Evolutionary conservation across 2,113 vertebrate genomes (phyloP), one percentile per base, ranked within the genome.

Genomic region (Cyprinus carpio): DNA sequence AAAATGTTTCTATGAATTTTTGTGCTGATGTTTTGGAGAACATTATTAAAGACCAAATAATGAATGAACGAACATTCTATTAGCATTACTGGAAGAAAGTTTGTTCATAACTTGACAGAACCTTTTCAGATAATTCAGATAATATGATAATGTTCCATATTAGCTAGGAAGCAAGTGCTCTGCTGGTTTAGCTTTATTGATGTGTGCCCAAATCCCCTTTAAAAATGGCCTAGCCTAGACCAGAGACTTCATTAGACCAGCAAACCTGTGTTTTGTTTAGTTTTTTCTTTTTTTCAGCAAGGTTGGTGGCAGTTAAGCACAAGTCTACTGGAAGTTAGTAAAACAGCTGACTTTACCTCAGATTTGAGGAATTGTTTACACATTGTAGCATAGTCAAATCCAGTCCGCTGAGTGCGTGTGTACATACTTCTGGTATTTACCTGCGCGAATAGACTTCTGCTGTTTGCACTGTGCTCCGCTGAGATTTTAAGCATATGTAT

Each of bases 401-500:
- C 54, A 40, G 29, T 51, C 31, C 31, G 2, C 4, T 2, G 56
- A 37, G 51, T 60, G 31, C 54, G 40, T n/a, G 46, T 75, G 25
- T 31, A 9, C 46, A 4, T 76, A 54, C 15, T 54, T 75, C 13
- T 54, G 16, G 20, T 34, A 37, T 40, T 40, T 79, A 34, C 12
- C 29, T n/a, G 25, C 25, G 29, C 54, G 2, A 25, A 60, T 40
- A 64, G 37, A 64, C 34, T 62, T 25, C 76, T 34, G 51, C 20
- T 81, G 71, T 87, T 72, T 43, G 78, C n/a, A 20, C 69, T 27
- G 23, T 69, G 43, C 49, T 58, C 46, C 29, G 10, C 16, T 81
- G 86, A 78, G 82, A 12, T 46, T 87, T 51, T 79, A 51, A 29
- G 56, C 58, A 37, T 75, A 58, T 75, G 67, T 82, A 60, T 77